A percentile compares a stretch with the other conserved stretches of the same genome.
These are phyloP conservation scores for Laspeyria flexula DNA, from an alignment of 2,888 invertebrate genomes.

Conservation along the genomic window DNA sequence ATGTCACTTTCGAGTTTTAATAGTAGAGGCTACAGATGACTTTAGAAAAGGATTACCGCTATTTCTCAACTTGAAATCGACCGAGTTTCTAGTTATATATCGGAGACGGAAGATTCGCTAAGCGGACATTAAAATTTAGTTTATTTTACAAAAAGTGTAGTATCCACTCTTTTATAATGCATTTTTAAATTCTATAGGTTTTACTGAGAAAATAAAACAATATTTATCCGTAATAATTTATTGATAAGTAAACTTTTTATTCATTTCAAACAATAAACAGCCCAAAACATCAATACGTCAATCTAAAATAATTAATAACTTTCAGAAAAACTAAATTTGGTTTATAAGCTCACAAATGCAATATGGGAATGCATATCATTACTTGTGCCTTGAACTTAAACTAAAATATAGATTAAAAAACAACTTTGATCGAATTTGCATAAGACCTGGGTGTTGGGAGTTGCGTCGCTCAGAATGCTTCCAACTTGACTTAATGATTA, in stretches of 20 bases:
- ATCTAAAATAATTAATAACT: slow-evolving; percentile 13
- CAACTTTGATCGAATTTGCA: background rate
- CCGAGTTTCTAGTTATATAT: slow-evolving; percentile 25
- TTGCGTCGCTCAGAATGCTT: too few species aligned
- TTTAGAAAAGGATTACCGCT: slow-evolving; percentile 32
- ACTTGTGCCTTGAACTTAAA: slow-evolving; percentile 12
- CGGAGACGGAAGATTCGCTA: too few species aligned
- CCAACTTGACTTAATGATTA: too few species aligned
- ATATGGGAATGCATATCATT: slow-evolving; percentile 37
- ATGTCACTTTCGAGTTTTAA: background rate
- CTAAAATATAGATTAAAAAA: slow-evolving; percentile 4
- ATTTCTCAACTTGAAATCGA: slow-evolving; percentile 41
- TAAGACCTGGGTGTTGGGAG: too few species aligned
- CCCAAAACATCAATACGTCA: slow-evolving; percentile 20
- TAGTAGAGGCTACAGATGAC: slow-evolving; percentile 24
- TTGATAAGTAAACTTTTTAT: slow-evolving; percentile 16
- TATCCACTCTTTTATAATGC: too few species aligned
- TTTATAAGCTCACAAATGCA: slow-evolving; percentile 32
- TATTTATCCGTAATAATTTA: slow-evolving; percentile 19
- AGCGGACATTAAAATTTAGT: too few species aligned
- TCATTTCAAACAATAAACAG: slow-evolving; percentile 28
- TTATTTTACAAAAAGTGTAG: too few species aligned
- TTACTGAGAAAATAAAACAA: background rate
- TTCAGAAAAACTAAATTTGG: slow-evolving; percentile 7
- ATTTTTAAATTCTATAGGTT: too few species aligned